These are phyloP conservation scores for Macropodus opercularis DNA, from an alignment of 2,797 vertebrate species.

Conservation along the genomic window DNA sequence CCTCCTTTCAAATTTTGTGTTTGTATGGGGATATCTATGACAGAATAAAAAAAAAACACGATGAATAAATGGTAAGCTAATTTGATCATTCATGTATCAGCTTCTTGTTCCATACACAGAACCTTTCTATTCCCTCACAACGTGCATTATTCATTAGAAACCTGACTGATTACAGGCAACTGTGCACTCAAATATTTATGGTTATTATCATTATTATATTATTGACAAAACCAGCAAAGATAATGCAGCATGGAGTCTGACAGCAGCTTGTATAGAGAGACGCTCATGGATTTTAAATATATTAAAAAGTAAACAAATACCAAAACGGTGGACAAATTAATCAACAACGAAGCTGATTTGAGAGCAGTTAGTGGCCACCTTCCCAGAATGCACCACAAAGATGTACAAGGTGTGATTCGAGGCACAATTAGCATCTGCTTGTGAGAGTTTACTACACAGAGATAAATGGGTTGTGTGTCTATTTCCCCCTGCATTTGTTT, in stretches of 20 bases:
- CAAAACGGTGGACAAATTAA: too few relatives aligned
- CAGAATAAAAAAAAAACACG: conserved; percentile 67
- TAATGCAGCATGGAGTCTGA: conserved; percentile 2
- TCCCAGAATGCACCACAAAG: conserved; percentile 26
- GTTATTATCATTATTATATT: too few relatives aligned
- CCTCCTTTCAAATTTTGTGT: conserved; percentile 62
- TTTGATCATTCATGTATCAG: conserved; percentile 62
- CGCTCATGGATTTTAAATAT: too few relatives aligned
- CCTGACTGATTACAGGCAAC: conserved; percentile 37
- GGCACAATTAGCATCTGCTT: conserved; percentile 45
- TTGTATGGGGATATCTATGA: conserved; percentile 59
- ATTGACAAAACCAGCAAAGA: too few relatives aligned
- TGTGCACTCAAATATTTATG: conserved; percentile 31
- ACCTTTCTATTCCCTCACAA: conserved; percentile 51
- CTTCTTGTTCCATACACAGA: conserved; percentile 62
- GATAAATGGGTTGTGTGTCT: conserved; percentile 8
- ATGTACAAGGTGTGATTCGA: conserved; percentile 39
- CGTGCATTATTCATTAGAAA: conserved; percentile 74
- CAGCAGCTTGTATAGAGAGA: not conserved
- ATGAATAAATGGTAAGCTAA: conserved; percentile 78
- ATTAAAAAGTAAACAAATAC: too few relatives aligned
- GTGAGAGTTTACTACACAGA: conserved; percentile 28
- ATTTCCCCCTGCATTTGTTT: conserved; percentile 45
- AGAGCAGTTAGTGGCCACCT: conserved; percentile 33
- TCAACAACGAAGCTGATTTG: conserved; percentile 43